phyloP scores from a whole-genome alignment of 2,888 invertebrate species.

The Chelonus formosanus region DNA sequence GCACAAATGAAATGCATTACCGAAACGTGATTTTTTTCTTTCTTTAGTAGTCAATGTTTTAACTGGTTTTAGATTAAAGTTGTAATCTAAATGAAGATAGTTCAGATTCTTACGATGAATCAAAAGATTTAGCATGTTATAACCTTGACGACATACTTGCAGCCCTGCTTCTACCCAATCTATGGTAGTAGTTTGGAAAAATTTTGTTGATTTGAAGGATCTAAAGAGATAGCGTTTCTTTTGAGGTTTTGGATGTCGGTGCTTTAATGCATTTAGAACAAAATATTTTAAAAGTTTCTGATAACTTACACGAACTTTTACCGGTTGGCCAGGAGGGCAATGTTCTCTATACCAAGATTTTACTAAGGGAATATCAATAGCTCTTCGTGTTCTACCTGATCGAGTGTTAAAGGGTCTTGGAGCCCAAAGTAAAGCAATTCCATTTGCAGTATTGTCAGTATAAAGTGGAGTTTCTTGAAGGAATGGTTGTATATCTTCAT shows the following conservation, averaged over 20 bases:
- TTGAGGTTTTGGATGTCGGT: conserved; percentile 97
- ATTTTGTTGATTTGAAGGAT: conserved; percentile 99
- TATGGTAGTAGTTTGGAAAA: conserved; percentile 98
- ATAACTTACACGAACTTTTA: conserved; percentile 98
- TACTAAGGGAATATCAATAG: conserved; percentile 96
- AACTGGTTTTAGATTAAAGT: conserved; percentile 99
- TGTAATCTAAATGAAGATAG: conserved; percentile 99
- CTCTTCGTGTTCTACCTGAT: conserved; percentile 90
- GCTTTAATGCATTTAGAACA: conserved; percentile 96
- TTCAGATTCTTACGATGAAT: conserved; percentile 99
- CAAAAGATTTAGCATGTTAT: conserved; percentile 98
- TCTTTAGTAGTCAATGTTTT: conserved; percentile 99
- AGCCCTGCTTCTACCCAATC: conserved; percentile 99
- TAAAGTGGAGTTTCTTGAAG: conserved; percentile 95
- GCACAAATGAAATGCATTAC: conserved; percentile 98
- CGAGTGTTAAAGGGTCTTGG: conserved; percentile 97
- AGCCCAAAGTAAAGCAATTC: conserved; percentile 96
- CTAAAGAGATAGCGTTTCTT: conserved; percentile 98
- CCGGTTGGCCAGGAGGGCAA: conserved; percentile 94
- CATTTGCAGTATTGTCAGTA: conserved; percentile 98
- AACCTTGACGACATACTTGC: conserved; percentile 98
- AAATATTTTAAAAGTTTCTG: conserved; percentile 98
- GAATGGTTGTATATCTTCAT: conserved; percentile 91
- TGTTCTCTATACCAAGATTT: conserved; percentile 98
- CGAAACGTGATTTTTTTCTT: conserved; percentile 96